A percentile compares a stretch with the other conserved stretches of the same genome.
These are phyloP conservation scores for Globicephala melas DNA, from an alignment of 2,113 vertebrate species.

Conservation along the genomic window DNA sequence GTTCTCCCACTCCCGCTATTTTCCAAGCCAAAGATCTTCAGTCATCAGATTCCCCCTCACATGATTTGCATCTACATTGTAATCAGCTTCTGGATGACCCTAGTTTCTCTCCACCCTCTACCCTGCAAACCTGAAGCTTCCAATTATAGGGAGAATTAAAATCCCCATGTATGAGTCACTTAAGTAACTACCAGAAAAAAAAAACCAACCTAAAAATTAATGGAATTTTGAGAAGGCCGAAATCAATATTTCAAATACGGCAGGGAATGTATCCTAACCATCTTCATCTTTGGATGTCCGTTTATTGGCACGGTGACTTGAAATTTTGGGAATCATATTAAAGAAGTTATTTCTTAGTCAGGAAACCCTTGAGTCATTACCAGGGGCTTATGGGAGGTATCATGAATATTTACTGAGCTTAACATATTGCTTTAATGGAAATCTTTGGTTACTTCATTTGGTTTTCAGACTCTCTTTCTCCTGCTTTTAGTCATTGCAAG, in stretches of 20 bases:
- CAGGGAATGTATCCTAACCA: background rate
- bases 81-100: background rate
- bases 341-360: constrained; percentile 10
- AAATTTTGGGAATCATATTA: background rate
- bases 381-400: background rate
- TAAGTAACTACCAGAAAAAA: background rate
- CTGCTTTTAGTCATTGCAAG: background rate
- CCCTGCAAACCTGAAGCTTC: background rate
- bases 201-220: background rate
- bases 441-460: constrained; percentile 9
- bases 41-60: background rate
- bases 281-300: background rate
- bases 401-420: background rate
- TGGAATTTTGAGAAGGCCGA: background rate
- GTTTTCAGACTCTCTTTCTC: background rate
- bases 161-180: background rate
- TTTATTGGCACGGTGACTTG: constrained; percentile 13
- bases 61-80: background rate
- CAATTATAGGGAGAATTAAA: background rate
- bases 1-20: background rate
- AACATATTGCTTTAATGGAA: constrained; percentile 10
- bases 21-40: background rate
- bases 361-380: background rate
- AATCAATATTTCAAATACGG: background rate
- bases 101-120: background rate